Base-by-base conservation (phyloP, 2,888 invertebrate genomes). In the Erebia aethiops region DNA sequence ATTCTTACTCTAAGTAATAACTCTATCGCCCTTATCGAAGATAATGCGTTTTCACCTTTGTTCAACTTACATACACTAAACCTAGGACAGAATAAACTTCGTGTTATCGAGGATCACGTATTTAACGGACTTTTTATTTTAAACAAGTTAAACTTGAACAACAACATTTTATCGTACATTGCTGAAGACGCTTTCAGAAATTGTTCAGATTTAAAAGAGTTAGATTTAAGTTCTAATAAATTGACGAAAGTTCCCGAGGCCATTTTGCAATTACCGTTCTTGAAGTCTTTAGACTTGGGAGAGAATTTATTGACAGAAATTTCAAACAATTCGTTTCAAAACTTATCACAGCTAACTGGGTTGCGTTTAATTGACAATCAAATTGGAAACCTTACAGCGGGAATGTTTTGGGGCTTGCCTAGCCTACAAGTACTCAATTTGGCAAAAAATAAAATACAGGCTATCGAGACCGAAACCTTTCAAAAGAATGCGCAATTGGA, bases 21-120 rank as follows among this genome's bases (percentile, higher is more conserved):
- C 85, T 96, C 97, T 46, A 96, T 98, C 80, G 96, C 95, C 21
- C 96, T 95, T 82, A 96, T 98, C 77, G 97, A 97, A 87, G 97
- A 97, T 82, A 97, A 97, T 82, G 96, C 98, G 18, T 98, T 98
- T 86, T 91, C 96, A 80, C 97, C 97, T 13, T 94, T 98, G 65
- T 97, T 97, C 90, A 98, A 98, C 89, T 93, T 98, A 78, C 97
- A 98, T 86, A 97, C 98, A 1, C 90, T 98, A 72, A 98, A 98
- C 86, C 91, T 98, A 78, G 97, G 98, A 65, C 96, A 97, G 86
- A 98, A 98, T 87, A 95, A 96, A 76, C 90, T 98, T 72, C 96
- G 96, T 81, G 95, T 96, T 58, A 94, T 98, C 80, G 97, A 97
- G 78, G 95, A 96, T 77, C 95, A 96, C 78, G 94, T 97, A 77